These are phyloP conservation scores for Paramormyrops hopkinsi DNA, from an alignment of 2,797 vertebrate species.

Conservation along the genomic window DNA sequence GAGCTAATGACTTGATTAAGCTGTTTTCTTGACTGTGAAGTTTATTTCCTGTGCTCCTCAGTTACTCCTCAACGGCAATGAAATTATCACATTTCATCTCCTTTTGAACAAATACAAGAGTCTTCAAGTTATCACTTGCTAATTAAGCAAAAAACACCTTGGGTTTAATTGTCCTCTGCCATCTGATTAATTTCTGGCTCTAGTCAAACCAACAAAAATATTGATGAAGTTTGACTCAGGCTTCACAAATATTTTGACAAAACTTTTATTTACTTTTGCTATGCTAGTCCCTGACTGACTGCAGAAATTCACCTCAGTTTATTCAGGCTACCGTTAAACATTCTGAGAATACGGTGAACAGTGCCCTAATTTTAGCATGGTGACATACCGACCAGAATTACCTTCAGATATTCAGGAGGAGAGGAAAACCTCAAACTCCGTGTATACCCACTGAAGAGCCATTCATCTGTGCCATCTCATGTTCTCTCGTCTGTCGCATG, in stretches of 20 bases:
- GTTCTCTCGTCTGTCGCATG: neutral
- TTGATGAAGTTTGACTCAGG: neutral
- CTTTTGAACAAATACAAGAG: neutral
- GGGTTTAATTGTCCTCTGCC: neutral
- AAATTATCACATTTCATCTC: neutral
- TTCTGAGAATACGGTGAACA: neutral
- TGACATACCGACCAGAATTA: neutral
- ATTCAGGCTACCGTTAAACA: neutral
- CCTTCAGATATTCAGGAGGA: neutral
- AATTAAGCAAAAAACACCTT: neutral
- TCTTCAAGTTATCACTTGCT: neutral
- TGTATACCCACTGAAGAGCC: neutral
- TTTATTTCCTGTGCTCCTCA: neutral
- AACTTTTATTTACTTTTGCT: neutral
- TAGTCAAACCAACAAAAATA: neutral
- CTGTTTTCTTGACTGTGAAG: constrained; percentile 11
- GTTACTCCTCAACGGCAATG: neutral
- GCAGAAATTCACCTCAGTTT: neutral
- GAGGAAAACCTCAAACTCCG: neutral
- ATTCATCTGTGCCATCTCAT: neutral
- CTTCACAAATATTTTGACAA: neutral
- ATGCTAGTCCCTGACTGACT: neutral
- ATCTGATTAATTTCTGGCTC: neutral
- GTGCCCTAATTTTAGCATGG: constrained; percentile 5
- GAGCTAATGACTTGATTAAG: constrained; percentile 12